phyloP scores from a whole-genome alignment of 2,797 vertebrate species.

The Decapterus maruadsi region DNA sequence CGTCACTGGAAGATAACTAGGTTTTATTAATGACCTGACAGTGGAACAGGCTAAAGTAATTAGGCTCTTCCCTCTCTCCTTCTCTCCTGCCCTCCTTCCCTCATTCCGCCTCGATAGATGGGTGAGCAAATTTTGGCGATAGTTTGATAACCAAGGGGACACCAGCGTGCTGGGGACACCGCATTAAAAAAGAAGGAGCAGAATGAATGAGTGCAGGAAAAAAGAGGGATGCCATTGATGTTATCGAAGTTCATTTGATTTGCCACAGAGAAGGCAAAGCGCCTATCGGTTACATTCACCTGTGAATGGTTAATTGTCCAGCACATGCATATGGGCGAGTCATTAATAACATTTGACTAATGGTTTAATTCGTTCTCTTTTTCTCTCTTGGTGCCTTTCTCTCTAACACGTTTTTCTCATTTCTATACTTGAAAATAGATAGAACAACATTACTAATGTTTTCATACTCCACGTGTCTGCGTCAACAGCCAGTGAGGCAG shows the following conservation, averaged over 20 bases:
- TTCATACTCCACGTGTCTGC: constrained; percentile 11
- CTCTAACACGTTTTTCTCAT: constrained; percentile 16
- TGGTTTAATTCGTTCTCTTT: constrained; percentile 79
- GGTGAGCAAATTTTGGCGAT: constrained; percentile 97
- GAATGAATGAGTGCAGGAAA: constrained; percentile 76
- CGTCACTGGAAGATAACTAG: constrained; percentile 93
- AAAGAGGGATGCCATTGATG: constrained; percentile 89
- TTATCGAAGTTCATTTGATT: constrained; percentile 94
- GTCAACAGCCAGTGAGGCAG: not conserved
- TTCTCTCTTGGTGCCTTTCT: constrained; percentile 17
- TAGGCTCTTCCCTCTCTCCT: constrained; percentile 89
- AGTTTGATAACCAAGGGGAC: constrained; percentile 94
- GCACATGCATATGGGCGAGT: constrained; percentile 91
- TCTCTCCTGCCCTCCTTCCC: constrained; percentile 66
- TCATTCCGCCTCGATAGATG: constrained; percentile 86
- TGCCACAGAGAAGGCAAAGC: constrained; percentile 77
- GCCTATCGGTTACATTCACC: constrained; percentile 99
- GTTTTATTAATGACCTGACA: constrained; percentile 99
- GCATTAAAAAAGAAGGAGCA: constrained; percentile 76
- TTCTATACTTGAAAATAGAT: constrained; percentile 19
- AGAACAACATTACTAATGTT: not conserved
- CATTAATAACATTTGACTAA: constrained; percentile 98
- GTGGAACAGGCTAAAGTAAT: constrained; percentile 92
- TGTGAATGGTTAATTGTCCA: constrained; percentile 98
- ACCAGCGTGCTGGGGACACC: constrained; percentile 66